Conservation (phyloP, 1,140 invertebrate species). For the Zaprionus vittiger region DNA sequence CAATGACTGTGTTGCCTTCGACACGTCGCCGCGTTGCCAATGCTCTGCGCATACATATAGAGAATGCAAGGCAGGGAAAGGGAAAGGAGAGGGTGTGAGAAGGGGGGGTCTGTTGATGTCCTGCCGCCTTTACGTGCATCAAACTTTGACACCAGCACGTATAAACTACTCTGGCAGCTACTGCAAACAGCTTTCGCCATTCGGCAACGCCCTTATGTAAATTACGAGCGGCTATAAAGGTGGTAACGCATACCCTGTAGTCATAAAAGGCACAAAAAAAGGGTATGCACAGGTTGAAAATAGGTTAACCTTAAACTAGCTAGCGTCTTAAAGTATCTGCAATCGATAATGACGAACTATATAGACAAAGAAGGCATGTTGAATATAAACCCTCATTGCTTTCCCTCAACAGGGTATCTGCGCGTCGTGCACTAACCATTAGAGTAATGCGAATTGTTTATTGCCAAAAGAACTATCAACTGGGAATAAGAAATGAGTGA, state of each 20-base stretch:
- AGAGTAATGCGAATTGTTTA: conserved; percentile 19
- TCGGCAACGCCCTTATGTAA: conserved; percentile 42
- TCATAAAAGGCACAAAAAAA: neutral
- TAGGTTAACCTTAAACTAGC: too few relatives aligned
- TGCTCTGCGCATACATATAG: neutral
- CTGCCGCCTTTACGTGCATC: conserved; percentile 34
- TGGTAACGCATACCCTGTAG: conserved; percentile 24
- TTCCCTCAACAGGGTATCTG: neutral
- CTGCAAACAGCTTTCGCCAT: conserved; percentile 11
- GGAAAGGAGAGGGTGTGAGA: neutral
- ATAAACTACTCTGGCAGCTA: conserved; percentile 16
- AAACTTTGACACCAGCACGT: conserved; percentile 46
- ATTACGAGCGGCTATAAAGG: conserved; percentile 35
- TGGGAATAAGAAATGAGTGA: conserved; percentile 3
- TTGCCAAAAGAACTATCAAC: conserved; percentile 38
- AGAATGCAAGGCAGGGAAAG: neutral
- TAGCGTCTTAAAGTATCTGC: too few relatives aligned
- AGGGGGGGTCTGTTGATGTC: conserved; percentile 23
- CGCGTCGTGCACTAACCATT: neutral
- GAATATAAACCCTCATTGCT: too few relatives aligned
- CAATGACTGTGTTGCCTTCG: conserved; percentile 51
- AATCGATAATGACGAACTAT: too few relatives aligned
- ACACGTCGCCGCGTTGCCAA: conserved; percentile 5
- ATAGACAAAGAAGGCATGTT: too few relatives aligned
- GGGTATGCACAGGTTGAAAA: neutral